Evolutionary conservation across 2,888 invertebrate species (phyloP), one percentile per base, ranked within the genome.

Genomic region (Dyspetes luteomarginatus): DNA sequence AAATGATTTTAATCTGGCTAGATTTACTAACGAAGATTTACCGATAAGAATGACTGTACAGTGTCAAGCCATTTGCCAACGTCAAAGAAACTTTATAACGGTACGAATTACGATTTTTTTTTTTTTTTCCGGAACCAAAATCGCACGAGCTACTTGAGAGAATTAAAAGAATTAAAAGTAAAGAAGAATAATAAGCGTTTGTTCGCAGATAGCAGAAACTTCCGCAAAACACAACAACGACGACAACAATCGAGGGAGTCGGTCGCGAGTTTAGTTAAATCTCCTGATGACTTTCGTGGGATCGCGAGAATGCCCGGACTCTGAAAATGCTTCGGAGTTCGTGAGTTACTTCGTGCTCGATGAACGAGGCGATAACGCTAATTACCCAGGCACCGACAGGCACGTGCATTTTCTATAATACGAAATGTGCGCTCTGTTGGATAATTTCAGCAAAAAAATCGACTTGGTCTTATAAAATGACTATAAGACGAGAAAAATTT

Each of bases 321-420:
- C 15, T 17, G 28, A 74, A 74, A 74, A 48, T 15, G 45, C 60
- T 68, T 36, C 45, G 52, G 36, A 68, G 62, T 55, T 78, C 58
- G 73, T 24, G 55, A 78, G 78, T 73, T 56, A 64, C 68, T 79
- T 65, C 77, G 82, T 77, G 76, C 60, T 19, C 69, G 80, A 82
- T 77, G 73, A 73, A 77, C 73, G 69, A 74, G 24, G 45, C 82
- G 82, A 82, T 82, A 79, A 80, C 62, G 65, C 73, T 82, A 82
- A 82, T 82, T 82, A 82, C 73, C 73, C 82, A 69, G 77, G 80
- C 79, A 80, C 79, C 52, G 76, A 69, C 77, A 69, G 76, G 80
- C 82, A 82, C 82, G 74, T 80, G 80, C 58, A 71, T 50, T 64
- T 48, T 69, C 19, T 30, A 30, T 41, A 52, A 52, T 41, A 17